Evolutionary conservation across 2,888 invertebrate genomes (phyloP), one percentile per base, ranked within the genome.

Genomic region (Melikaiella ostensackeni): DNA sequence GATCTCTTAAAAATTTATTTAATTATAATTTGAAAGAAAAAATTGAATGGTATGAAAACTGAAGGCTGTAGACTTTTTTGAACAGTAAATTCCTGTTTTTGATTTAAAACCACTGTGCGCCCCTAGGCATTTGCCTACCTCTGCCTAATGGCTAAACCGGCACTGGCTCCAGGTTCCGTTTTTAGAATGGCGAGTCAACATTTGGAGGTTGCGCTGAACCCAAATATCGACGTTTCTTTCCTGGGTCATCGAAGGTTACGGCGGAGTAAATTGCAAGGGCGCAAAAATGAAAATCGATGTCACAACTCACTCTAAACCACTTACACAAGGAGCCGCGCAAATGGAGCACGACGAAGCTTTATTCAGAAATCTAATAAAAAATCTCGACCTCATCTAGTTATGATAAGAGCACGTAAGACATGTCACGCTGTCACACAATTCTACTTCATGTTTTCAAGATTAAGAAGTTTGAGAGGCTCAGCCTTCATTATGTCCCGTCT

Each of bases 231-330:
- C 13, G 24, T 59, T 59, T 59, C 21, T 24, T 57, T 59, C 27
- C 24, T 27, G 27, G 24, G 57, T 59, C 42, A 70, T 70, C 19
- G n/a, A 70, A 70, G 50, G 70, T 70, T 50, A 70, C 70, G 70
- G 19, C 70, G 70, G 30, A 70, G 27, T 70, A 50, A 30, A 50
- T 50, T 50, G 50, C 70, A 70, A 70, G 70, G 70, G 70, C 70
- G 50, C 70, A 70, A 30, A 70, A 70, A 70, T 70, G 50, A 70
- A 70, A 70, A 70, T 70, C 70, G 70, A 70, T 70, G 42, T 64
- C 64, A 8, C 64, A 24, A 27, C 38, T 24, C n/a, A 64, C 46
- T 70, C 16, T 4, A n/a, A n/a, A n/a, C 42, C 42, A 42, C 42
- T 66, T 50, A 24, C 11, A 11, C 19, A 19, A 70, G 50, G 30